phyloP scores from a whole-genome alignment of 1,140 invertebrate genomes.

The Tetraneura akinire region DNA sequence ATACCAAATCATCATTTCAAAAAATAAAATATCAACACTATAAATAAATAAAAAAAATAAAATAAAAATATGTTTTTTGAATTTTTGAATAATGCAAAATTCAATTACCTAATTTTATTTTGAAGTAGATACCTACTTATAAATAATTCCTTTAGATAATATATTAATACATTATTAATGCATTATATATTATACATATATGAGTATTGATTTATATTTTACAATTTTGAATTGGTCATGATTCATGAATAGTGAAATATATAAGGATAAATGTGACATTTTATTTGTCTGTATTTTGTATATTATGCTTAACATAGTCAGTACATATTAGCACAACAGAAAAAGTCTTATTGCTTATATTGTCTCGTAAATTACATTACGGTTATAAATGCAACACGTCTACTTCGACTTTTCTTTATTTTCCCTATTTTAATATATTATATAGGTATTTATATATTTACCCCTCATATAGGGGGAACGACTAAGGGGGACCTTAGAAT shows the following conservation, averaged over 20 bases:
- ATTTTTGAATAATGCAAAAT: no score
- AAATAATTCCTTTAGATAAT: no score
- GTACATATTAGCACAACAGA: background rate
- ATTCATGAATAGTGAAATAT: background rate
- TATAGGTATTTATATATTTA: background rate
- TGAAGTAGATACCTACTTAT: no score
- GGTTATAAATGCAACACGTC: background rate
- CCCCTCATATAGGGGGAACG: background rate
- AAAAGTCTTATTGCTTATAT: background rate
- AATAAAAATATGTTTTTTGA: no score
- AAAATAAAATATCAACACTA: conserved; percentile 1
- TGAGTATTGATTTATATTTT: conserved; percentile 2
- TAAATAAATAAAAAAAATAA: background rate
- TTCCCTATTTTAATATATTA: background rate
- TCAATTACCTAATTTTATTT: background rate
- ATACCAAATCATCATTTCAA: background rate
- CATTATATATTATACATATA: background rate
- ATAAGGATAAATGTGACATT: background rate
- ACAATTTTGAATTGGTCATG: background rate
- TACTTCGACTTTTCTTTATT: conserved; percentile 15
- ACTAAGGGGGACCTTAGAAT: conserved; percentile 5
- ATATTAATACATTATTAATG: background rate
- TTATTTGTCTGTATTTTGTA: no score
- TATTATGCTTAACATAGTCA: no score
- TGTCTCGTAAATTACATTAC: background rate